Base-by-base conservation (phyloP, 2,797 vertebrate genomes). In the Cirrhinus mrigala region DNA sequence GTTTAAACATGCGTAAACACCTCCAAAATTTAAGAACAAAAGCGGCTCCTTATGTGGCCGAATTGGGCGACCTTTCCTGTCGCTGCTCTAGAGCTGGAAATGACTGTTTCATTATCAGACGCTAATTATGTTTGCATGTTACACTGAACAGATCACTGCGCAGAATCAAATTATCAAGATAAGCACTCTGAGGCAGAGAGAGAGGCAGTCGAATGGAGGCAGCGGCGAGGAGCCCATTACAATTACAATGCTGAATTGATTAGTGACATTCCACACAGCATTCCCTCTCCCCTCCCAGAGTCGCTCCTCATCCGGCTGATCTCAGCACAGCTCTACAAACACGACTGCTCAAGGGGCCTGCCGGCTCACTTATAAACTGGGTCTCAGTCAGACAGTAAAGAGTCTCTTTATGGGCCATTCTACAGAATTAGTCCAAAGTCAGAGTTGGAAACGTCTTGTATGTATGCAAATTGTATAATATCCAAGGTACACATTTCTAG, bases 201-300 rank as follows among this genome's bases (percentile, higher is more conserved):
- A 93, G 88, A 89, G 93, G 92, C 89, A 91, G 91, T 88, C 86
- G 91, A 91, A 89, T 86, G 69, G 40, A 87, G 83, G 85, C 68
- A 85, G 81, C 73, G 79, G 85, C 46, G 69, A 87, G 87, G 81
- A 81, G 87, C 90, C 82, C 84, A 90, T 91, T 90, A 91, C 86
- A 92, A 91, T 91, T 91, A 94, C 93, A 93, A 93, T 90, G 91
- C 91, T 91, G 92, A 94, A 94, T 92, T 94, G 94, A 95, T 95
- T 93, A 94, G 92, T 92, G 92, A 91, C 91, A 93, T 94, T 94
- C 93, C 92, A 89, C 77, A 83, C 52, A 48, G 52, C 80, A 78
- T 62, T 71, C 64, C 37, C 80, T 75, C 64, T 46, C 69, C 46
- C 69, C 46, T 79, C 22, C 40, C 29, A 1, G 52, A 58, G 50